phyloP scores from a whole-genome alignment of 2,797 vertebrate species.

The Sardinella longiceps region DNA sequence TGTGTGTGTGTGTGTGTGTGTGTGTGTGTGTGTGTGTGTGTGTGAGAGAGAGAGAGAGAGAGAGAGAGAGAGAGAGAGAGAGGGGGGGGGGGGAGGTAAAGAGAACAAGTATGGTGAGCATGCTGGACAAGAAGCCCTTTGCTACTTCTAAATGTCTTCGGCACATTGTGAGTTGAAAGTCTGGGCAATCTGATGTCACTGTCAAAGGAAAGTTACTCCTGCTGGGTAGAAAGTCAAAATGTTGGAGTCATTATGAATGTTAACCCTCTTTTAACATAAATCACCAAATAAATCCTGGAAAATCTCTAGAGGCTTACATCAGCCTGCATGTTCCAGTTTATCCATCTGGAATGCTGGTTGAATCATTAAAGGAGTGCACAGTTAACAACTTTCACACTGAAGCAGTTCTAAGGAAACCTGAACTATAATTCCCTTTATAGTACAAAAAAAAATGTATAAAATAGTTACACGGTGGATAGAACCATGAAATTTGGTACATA shows the following conservation, averaged over 20 bases:
- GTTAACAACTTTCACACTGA: background rate
- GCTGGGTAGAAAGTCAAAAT: background rate
- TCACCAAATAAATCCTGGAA: background rate
- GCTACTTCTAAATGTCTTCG: background rate
- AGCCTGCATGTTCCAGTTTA: conserved; percentile 7
- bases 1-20: background rate
- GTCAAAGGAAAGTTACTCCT: background rate
- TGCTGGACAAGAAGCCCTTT: conserved; percentile 18
- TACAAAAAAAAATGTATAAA: too few relatives aligned
- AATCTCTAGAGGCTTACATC: background rate
- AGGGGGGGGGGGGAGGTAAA: too few relatives aligned
- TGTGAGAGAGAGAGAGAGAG: background rate
- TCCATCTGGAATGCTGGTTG: background rate
- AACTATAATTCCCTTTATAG: too few relatives aligned
- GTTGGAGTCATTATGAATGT: background rate
- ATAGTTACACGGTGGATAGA: too few relatives aligned
- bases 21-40: background rate
- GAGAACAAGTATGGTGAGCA: background rate
- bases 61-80: background rate
- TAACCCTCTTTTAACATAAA: conserved; percentile 13
- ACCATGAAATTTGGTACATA: too few relatives aligned
- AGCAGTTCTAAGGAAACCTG: background rate
- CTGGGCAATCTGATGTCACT: background rate
- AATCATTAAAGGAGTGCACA: background rate
- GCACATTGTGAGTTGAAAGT: background rate